Evolutionary conservation across 2,113 vertebrate species (phyloP).

Genomic region (Oriolus oriolus): DNA sequence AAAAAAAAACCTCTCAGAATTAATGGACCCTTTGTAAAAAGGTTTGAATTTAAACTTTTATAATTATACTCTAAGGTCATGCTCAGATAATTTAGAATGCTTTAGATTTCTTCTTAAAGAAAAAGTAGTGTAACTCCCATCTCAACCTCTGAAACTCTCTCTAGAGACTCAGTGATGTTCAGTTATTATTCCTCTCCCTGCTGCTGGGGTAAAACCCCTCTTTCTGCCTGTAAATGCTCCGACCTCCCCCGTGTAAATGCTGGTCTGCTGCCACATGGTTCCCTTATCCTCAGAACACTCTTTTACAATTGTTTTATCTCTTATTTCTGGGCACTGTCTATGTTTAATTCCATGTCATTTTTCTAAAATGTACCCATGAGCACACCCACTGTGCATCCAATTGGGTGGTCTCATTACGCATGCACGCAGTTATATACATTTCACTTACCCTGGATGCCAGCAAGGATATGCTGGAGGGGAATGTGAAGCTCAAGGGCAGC

Average conservation of each 20-base stretch:
- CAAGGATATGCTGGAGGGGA: neutral
- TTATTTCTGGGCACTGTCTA: constrained; percentile 14
- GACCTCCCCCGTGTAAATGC: neutral
- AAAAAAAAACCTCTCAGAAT: neutral
- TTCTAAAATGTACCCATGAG: neutral
- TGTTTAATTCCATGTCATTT: constrained; percentile 62
- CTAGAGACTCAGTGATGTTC: neutral
- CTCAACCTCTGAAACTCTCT: neutral
- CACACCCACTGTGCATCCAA: neutral
- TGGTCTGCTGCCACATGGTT: neutral
- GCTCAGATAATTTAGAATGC: neutral
- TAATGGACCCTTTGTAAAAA: neutral
- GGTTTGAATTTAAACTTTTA: neutral
- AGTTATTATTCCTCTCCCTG: neutral
- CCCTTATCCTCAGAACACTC: neutral
- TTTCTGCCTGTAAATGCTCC: neutral
- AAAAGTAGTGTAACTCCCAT: neutral
- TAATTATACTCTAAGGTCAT: neutral
- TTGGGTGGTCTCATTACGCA: constrained; percentile 9
- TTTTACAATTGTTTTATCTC: constrained; percentile 52
- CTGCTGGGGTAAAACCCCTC: neutral
- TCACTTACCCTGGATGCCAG: neutral
- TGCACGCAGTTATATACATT: neutral
- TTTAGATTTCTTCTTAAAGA: neutral
- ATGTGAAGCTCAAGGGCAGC: neutral